Evolutionary conservation across 2,888 invertebrate genomes (phyloP).

Genomic region (Pardosa pseudoannulata): DNA sequence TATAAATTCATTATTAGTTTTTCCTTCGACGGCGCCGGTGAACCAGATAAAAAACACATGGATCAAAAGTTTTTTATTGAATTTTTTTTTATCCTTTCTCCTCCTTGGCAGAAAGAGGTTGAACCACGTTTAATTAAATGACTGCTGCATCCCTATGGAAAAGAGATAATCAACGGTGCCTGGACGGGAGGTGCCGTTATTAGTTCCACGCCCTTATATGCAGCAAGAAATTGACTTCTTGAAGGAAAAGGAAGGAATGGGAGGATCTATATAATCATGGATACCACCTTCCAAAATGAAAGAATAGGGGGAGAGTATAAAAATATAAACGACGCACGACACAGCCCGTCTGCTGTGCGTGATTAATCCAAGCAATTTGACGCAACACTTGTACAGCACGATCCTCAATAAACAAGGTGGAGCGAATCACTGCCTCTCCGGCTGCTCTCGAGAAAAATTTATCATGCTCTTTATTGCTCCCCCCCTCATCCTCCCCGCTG

Average conservation of each 20-base stretch:
- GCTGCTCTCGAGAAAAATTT: conserved; percentile 61
- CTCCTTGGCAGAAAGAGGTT: conserved; percentile 50
- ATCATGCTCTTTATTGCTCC: conserved; percentile 62
- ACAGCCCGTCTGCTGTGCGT: conserved; percentile 52
- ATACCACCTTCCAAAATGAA: conserved; percentile 64
- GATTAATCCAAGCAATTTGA: conserved; percentile 68
- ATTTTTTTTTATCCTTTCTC: conserved; percentile 56
- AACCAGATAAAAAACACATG: conserved; percentile 54
- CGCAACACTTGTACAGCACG: conserved; percentile 66
- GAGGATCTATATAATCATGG: conserved; percentile 67
- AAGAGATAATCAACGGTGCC: conserved; percentile 61
- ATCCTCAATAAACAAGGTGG: conserved; percentile 62
- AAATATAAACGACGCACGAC: conserved; percentile 62
- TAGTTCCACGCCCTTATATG: conserved; percentile 43
- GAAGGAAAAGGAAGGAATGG: conserved; percentile 16
- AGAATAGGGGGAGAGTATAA: conserved; percentile 45
- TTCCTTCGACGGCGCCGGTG: conserved; percentile 21
- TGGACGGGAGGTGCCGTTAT: conserved; percentile 34
- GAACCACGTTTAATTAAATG: conserved; percentile 67
- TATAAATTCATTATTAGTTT: conserved; percentile 73
- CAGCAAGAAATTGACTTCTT: conserved; percentile 53
- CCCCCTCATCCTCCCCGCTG: neutral
- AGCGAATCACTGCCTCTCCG: conserved; percentile 56
- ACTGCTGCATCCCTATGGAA: conserved; percentile 65
- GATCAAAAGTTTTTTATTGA: conserved; percentile 64